A percentile compares a stretch with the other conserved stretches of the same genome.
Evolutionary conservation across 2,113 vertebrate genomes (phyloP).

Genomic region (Oenanthe oenanthe): DNA sequence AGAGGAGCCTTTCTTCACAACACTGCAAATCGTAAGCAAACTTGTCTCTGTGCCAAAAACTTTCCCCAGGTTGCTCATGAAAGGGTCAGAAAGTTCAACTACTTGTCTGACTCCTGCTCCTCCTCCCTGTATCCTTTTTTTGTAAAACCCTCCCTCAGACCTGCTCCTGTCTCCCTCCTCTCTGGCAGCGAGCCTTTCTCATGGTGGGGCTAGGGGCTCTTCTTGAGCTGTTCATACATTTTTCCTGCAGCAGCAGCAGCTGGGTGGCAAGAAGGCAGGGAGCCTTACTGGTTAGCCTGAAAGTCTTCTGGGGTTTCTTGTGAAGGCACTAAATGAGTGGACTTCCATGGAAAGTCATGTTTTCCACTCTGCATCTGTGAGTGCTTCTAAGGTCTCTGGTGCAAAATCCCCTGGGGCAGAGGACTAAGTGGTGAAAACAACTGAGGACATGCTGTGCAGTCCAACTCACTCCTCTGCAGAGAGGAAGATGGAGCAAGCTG

Average conservation of each 20-base stretch:
- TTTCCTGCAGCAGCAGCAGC: neutral
- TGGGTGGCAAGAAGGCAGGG: neutral
- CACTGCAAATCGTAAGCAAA: neutral
- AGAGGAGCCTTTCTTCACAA: neutral
- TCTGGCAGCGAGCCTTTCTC: neutral
- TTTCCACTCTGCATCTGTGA: slow-evolving; percentile 1
- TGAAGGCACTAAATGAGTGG: neutral
- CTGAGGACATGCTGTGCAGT: neutral
- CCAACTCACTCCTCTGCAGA: neutral
- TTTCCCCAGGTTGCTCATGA: neutral
- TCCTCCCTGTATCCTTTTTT: neutral
- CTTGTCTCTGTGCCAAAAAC: neutral
- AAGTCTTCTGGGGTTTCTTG: neutral
- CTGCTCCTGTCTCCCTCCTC: neutral
- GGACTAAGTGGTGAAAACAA: slow-evolving; percentile 42
- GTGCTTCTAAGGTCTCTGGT: neutral
- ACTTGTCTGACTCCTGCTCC: neutral
- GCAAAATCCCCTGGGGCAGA: neutral
- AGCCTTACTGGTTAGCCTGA: neutral
- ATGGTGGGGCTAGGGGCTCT: neutral
- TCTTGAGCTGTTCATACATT: neutral
- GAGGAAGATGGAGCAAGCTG: slow-evolving; percentile 30
- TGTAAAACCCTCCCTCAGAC: neutral
- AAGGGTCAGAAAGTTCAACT: slow-evolving; percentile 9
- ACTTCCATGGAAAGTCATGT: neutral